These are phyloP conservation scores for Eumacrocentrus americanus DNA, from an alignment of 2,888 invertebrate species.

Conservation along the genomic window DNA sequence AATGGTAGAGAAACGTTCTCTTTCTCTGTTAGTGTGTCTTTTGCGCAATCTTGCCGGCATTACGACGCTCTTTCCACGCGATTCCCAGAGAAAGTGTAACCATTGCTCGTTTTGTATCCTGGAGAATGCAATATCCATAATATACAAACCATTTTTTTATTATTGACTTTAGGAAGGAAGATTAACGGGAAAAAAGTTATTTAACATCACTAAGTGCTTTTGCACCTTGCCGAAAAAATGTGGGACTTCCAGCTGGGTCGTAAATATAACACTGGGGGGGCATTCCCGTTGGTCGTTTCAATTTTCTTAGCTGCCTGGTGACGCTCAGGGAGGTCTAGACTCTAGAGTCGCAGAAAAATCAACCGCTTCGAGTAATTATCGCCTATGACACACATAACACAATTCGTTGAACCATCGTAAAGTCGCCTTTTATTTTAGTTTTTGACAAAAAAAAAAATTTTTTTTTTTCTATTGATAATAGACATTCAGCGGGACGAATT, in stretches of 20 bases:
- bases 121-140: neutral
- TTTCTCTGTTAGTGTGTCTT: slow-evolving; percentile 2
- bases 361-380: neutral
- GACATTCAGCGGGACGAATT: too few species aligned
- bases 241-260: neutral
- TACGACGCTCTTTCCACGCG: slow-evolving; percentile 4
- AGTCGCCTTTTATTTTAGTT: neutral
- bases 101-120: slow-evolving; percentile 4
- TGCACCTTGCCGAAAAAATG: neutral
- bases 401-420: neutral
- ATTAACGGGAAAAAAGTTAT: too few species aligned
- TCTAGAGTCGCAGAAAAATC: neutral
- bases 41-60: slow-evolving; percentile 20
- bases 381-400: neutral
- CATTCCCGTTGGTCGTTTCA: slow-evolving; percentile 13
- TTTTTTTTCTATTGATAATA: slow-evolving; percentile 3
- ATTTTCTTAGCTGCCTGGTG: slow-evolving; percentile 7
- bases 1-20: neutral
- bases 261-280: neutral
- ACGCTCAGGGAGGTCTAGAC: slow-evolving; percentile 11
- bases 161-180: too few species aligned
- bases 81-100: slow-evolving; percentile 9
- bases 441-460: neutral
- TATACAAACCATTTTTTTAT: neutral
- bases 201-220: too few species aligned